phyloP scores from a whole-genome alignment of 2,888 invertebrate genomes.

The Mesopsocus fuscifrons region DNA sequence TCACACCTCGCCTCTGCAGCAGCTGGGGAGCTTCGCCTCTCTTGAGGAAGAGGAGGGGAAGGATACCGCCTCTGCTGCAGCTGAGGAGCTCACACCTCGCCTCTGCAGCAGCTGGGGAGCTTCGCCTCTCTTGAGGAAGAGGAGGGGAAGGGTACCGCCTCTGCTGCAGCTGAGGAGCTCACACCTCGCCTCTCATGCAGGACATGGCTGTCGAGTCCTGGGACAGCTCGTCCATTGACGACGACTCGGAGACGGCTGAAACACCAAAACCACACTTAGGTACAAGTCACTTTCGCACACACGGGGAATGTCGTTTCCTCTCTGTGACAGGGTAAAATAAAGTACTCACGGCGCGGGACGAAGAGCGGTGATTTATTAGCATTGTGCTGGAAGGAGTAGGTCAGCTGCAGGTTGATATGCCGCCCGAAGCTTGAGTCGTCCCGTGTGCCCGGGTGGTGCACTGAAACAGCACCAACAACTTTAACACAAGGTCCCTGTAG shows the following conservation, averaged over 20 bases:
- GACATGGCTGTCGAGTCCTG: constrained; percentile 60
- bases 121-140: too few relatives aligned
- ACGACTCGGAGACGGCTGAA: constrained; percentile 46
- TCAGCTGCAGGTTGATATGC: constrained; percentile 73
- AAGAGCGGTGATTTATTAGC: constrained; percentile 26
- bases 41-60: too few relatives aligned
- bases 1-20: too few relatives aligned
- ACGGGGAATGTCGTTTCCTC: neutral
- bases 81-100: too few relatives aligned
- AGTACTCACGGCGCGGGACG: constrained; percentile 19
- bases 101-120: too few relatives aligned
- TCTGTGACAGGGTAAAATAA: too few relatives aligned
- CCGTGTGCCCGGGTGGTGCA: constrained; percentile 30
- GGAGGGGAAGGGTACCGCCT: too few relatives aligned
- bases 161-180: too few relatives aligned
- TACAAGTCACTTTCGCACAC: neutral
- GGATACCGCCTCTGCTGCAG: too few relatives aligned
- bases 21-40: too few relatives aligned
- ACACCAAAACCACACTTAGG: neutral
- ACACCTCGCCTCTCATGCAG: constrained; percentile 17
- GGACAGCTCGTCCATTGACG: constrained; percentile 68
- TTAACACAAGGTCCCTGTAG: too few relatives aligned
- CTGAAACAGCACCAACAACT: constrained; percentile 40
- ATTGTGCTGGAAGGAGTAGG: constrained; percentile 54
- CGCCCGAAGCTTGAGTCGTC: constrained; percentile 60